A percentile compares a stretch with the other conserved stretches of the same genome.
phyloP scores from a whole-genome alignment of 2,888 invertebrate species.

The Rhorus exstirpatorius region DNA sequence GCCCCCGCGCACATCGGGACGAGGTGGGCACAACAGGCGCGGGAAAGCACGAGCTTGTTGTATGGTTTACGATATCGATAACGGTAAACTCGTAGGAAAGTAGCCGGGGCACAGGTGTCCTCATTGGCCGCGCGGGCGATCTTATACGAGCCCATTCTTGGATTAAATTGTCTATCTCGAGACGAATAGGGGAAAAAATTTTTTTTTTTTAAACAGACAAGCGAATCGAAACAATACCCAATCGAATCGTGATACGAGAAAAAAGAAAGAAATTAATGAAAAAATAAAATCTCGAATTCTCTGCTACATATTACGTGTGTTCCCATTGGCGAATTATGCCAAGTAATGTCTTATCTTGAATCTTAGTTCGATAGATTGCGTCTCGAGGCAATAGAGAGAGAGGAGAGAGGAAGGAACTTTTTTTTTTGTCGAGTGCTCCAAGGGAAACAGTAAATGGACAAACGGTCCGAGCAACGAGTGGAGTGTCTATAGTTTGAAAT shows the following conservation, averaged over 20 bases:
- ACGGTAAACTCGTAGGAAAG: slow-evolving; percentile 74
- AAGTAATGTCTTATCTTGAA: slow-evolving; percentile 46
- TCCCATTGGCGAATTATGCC: slow-evolving; percentile 18
- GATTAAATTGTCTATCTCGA: slow-evolving; percentile 21
- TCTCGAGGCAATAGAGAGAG: slow-evolving; percentile 36
- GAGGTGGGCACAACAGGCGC: slow-evolving; percentile 38
- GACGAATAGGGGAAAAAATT: slow-evolving; percentile 6
- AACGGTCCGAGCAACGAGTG: slow-evolving; percentile 2
- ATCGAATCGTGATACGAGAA: slow-evolving; percentile 5
- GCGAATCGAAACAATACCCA: slow-evolving; percentile 31
- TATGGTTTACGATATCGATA: slow-evolving; percentile 72
- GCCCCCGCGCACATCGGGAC: slow-evolving; percentile 43
- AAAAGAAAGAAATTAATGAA: slow-evolving; percentile 26
- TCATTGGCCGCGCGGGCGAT: slow-evolving; percentile 67
- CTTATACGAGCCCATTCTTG: slow-evolving; percentile 53
- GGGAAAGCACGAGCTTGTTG: slow-evolving; percentile 66
- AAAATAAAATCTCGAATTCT: slow-evolving; percentile 59
- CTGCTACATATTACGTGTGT: slow-evolving; percentile 29
- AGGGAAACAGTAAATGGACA: slow-evolving; percentile 18
- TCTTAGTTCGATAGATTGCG: slow-evolving; percentile 34
- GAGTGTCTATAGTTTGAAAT: slow-evolving; percentile 11
- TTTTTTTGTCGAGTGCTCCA: slow-evolving; percentile 49
- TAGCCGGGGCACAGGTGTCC: slow-evolving; percentile 71
- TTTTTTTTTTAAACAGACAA: no score
- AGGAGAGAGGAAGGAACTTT: slow-evolving; percentile 47